Evolutionary conservation across 2,113 vertebrate species (phyloP).

Genomic region (Lepus europaeus): DNA sequence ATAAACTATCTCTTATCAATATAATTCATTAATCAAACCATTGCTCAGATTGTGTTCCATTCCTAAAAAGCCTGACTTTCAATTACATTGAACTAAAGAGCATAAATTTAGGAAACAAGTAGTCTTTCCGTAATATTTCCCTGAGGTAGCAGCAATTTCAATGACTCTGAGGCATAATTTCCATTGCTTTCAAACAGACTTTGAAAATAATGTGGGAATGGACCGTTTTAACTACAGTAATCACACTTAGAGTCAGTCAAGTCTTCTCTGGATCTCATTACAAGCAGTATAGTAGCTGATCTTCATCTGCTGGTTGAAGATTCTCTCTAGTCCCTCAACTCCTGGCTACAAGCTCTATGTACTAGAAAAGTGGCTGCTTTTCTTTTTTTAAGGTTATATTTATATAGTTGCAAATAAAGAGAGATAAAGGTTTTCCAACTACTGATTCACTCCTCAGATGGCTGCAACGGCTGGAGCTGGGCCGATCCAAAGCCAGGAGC

Average conservation of each 20-base stretch:
- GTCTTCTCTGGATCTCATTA: background rate
- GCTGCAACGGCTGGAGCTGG: too few species aligned
- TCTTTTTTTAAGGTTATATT: too few species aligned
- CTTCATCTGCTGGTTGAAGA: background rate
- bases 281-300: background rate
- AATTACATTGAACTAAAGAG: conserved; percentile 9
- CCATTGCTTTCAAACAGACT: conserved; percentile 8
- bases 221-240: background rate
- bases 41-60: background rate
- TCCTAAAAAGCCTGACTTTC: conserved; percentile 16
- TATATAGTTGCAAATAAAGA: too few species aligned
- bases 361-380: background rate
- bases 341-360: background rate
- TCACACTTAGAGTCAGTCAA: background rate
- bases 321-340: background rate
- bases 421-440: too few species aligned
- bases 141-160: conserved; percentile 9
- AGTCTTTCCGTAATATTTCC: conserved; percentile 1
- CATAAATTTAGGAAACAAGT: conserved; percentile 10
- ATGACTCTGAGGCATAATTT: background rate
- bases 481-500: too few species aligned
- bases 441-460: too few species aligned
- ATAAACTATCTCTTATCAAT: background rate
- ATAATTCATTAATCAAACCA: background rate
- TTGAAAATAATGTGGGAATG: conserved; percentile 49